phyloP scores from a whole-genome alignment of 2,888 invertebrate species.

The Latrodectus elegans region DNA sequence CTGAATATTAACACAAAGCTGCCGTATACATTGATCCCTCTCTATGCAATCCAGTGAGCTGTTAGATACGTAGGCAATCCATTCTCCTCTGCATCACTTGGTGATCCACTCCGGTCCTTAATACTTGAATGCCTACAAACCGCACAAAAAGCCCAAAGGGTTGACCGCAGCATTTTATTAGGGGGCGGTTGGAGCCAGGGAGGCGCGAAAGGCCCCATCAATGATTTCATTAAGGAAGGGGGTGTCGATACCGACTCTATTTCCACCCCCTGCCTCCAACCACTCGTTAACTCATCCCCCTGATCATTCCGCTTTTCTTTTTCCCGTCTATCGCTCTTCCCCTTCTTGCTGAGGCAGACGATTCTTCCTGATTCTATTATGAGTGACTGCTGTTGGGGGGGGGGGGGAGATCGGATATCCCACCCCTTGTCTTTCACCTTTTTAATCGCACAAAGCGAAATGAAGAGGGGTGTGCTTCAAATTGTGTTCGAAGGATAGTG shows the following conservation, averaged over 20 bases:
- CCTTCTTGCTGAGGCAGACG: conserved; percentile 63
- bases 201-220: conserved; percentile 61
- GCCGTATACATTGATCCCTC: too few species aligned
- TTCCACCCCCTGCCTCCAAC: conserved; percentile 8
- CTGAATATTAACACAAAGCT: too few species aligned
- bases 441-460: conserved; percentile 50
- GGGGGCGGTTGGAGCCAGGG: conserved; percentile 54
- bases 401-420: background rate
- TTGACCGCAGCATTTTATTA: conserved; percentile 65
- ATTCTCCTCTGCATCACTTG: conserved; percentile 4
- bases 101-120: conserved; percentile 10
- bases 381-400: conserved; percentile 14
- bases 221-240: conserved; percentile 67
- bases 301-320: conserved; percentile 25
- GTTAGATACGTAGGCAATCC: background rate
- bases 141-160: conserved; percentile 48
- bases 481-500: conserved; percentile 21
- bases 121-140: conserved; percentile 11
- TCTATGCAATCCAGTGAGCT: too few species aligned
- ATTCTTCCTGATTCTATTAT: conserved; percentile 62
- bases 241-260: conserved; percentile 53
- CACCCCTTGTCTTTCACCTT: conserved; percentile 11
- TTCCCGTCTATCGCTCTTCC: background rate
- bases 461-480: conserved; percentile 31
- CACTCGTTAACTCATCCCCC: conserved; percentile 16